phyloP scores from a whole-genome alignment of 2,888 invertebrate species.

The Erynnis tages region DNA sequence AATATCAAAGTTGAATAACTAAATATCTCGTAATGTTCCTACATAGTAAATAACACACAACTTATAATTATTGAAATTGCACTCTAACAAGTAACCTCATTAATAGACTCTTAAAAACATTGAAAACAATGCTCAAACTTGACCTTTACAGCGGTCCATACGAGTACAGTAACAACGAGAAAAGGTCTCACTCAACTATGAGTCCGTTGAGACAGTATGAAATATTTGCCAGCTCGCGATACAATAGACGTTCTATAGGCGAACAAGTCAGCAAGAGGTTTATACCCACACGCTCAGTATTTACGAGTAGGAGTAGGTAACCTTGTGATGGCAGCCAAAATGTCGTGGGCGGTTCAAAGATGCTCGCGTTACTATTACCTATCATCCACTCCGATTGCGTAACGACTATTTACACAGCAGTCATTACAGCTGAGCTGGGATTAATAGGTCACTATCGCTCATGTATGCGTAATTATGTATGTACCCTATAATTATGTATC shows the following conservation, averaged over 20 bases:
- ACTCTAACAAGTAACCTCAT: no score
- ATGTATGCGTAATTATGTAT: background rate
- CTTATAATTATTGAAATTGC: no score
- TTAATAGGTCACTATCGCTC: slow-evolving; percentile 16
- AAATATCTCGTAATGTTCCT: no score
- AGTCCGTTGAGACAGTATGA: slow-evolving; percentile 13
- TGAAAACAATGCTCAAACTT: slow-evolving; percentile 9
- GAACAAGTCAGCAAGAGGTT: slow-evolving; percentile 47
- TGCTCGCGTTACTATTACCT: slow-evolving; percentile 55
- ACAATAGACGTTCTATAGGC: slow-evolving; percentile 45
- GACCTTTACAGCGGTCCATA: slow-evolving; percentile 15
- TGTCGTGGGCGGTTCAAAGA: slow-evolving; percentile 63
- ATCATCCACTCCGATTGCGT: slow-evolving; percentile 57
- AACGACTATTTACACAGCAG: slow-evolving; percentile 50
- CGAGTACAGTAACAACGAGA: no score
- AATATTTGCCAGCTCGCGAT: slow-evolving; percentile 19
- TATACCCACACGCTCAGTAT: slow-evolving; percentile 59
- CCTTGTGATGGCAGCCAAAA: slow-evolving; percentile 70
- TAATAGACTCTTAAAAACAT: no score
- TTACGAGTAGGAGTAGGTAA: slow-evolving; percentile 51
- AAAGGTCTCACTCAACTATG: background rate
- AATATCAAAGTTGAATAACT: no score
- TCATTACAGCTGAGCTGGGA: background rate
- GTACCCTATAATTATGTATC: background rate
- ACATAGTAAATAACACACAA: no score